Evolutionary conservation across 1,140 invertebrate species (phyloP), one percentile per base, ranked within the genome.

Genomic region (Plutomurus gul): DNA sequence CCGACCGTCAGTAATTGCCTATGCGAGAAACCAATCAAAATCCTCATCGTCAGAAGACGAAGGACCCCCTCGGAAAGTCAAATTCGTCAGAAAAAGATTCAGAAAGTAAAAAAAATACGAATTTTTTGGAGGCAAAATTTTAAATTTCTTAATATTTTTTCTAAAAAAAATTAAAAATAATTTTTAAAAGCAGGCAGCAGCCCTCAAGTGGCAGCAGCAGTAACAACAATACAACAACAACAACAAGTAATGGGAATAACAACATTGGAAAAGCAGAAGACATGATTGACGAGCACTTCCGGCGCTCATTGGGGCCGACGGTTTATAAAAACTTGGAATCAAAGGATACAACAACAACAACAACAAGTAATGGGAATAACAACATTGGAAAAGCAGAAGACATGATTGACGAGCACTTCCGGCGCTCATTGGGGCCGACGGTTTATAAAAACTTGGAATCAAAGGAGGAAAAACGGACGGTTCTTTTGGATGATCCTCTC

Each of bases 231-330:
- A 43, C 39, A 43, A 43, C 39, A 8, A n/a, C 10, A 43, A 43
- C 39, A 43, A 7, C 39, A n/a, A 43, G 56, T 13, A 65, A 65
- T n/a, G n/a, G n/a, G 13, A 36, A n/a, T 33, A 27, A 7, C n/a
- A n/a, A n/a, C n/a, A n/a, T n/a, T n/a, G 47, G 18, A 22, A 65
- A 65, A 65, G 13, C 56, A 30, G 56, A 65, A 49, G 75, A 51
- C n/a, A 76, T 76, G 75, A 97, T 98, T 85, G 96, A 98, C 86
- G 96, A 98, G 85, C 96, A 98, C 87, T 98, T 98, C 87, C 89
- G 96, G 74, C 91, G 96, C 79, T 97, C 96, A 6, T 88, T 98
- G 75, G 96, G 96, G 47, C 92, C 94, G 82, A 91, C 95, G 43
- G 47, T 77, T 84, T 97, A 98, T 87, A 91, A 93, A 82, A 91